Evolutionary conservation across 2,113 vertebrate species (phyloP).

Genomic region (Channa maculata): DNA sequence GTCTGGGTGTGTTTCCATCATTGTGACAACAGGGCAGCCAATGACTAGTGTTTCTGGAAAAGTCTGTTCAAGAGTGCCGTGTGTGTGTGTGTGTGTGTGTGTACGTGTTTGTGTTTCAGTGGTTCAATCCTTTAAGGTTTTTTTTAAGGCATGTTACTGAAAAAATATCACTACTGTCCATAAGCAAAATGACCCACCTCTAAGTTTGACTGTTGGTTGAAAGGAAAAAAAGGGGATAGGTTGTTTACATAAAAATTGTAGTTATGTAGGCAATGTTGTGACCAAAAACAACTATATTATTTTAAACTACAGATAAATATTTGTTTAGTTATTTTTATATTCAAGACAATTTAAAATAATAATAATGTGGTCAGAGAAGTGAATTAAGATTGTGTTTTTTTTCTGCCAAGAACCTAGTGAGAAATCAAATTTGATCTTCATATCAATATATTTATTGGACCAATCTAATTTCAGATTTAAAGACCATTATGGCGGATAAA

Average conservation of each 20-base stretch:
- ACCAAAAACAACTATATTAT: too few relatives aligned
- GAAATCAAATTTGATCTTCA: too few relatives aligned
- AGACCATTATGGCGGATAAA: too few relatives aligned
- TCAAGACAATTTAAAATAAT: too few relatives aligned
- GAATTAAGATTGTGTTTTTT: too few relatives aligned
- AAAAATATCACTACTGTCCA: not conserved
- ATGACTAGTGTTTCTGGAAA: not conserved
- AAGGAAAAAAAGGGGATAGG: not conserved
- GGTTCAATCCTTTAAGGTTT: not conserved
- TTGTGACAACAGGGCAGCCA: constrained; percentile 1
- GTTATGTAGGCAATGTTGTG: not conserved
- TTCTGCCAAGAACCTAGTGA: too few relatives aligned
- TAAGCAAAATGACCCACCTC: not conserved
- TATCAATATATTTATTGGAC: too few relatives aligned
- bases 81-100: not conserved
- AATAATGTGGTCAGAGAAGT: too few relatives aligned
- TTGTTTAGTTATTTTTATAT: too few relatives aligned
- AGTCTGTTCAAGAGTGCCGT: not conserved
- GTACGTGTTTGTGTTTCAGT: not conserved
- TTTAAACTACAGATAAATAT: too few relatives aligned
- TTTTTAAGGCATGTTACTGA: not conserved
- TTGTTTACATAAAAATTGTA: not conserved
- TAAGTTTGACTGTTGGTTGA: not conserved
- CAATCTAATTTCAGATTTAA: too few relatives aligned
- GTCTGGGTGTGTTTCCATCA: constrained; percentile 9